A percentile compares a stretch with the other conserved stretches of the same genome.
phyloP scores from a whole-genome alignment of 1,140 invertebrate species.

The Heliconius nattereri region DNA sequence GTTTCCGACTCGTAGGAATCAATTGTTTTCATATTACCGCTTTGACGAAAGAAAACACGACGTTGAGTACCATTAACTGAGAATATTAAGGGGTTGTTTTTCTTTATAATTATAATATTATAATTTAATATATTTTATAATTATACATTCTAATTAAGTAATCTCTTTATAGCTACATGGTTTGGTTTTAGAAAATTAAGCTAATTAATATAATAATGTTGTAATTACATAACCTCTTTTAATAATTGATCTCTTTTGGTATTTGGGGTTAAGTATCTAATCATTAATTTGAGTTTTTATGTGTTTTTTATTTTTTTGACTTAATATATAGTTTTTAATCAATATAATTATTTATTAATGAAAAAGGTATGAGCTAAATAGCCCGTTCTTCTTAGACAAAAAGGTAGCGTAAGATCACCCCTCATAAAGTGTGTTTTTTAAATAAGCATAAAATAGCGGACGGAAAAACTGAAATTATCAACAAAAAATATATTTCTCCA shows the following conservation, averaged over 20 bases:
- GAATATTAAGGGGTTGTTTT: not conserved
- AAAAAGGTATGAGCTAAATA: too few species aligned
- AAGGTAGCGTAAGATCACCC: too few species aligned
- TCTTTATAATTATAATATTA: not conserved
- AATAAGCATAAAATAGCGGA: too few species aligned
- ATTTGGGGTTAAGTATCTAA: not conserved
- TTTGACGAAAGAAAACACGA: too few species aligned
- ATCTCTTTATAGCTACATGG: not conserved
- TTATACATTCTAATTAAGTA: not conserved
- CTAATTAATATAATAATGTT: too few species aligned
- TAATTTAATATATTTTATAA: not conserved
- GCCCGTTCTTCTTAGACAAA: too few species aligned
- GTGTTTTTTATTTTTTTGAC: not conserved
- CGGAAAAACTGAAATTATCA: too few species aligned
- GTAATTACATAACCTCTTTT: not conserved
- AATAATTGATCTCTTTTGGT: not conserved
- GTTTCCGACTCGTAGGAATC: too few species aligned
- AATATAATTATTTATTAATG: too few species aligned
- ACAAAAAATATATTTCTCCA: not conserved
- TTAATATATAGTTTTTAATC: not conserved
- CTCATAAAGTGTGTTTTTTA: too few species aligned
- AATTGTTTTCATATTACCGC: too few species aligned
- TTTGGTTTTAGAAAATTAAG: not conserved
- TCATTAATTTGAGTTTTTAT: not conserved
- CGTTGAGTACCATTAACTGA: not conserved